These are phyloP conservation scores for Diarsia rubi DNA, from an alignment of 2,888 invertebrate species.

Conservation along the genomic window DNA sequence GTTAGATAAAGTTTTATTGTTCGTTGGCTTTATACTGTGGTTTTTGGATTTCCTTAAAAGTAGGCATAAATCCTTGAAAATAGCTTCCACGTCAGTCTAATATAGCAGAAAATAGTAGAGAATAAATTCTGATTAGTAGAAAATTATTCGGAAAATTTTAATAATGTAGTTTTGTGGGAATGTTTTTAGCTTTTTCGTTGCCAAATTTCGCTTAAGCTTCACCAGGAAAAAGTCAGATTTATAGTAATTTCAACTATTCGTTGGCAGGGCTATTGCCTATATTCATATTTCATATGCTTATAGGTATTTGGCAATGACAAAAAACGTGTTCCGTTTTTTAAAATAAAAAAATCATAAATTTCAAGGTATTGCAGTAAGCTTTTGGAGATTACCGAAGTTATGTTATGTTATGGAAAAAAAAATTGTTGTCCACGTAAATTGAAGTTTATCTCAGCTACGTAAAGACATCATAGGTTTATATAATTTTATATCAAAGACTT, in stretches of 20 bases:
- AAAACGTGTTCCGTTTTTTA: neutral
- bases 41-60: slow-evolving; percentile 29
- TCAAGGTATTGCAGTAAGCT: neutral
- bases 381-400: neutral
- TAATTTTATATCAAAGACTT: neutral
- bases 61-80: neutral
- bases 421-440: neutral
- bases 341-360: neutral
- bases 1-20: slow-evolving; percentile 63
- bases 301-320: neutral
- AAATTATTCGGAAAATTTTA: neutral
- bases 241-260: neutral
- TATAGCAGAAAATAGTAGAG: neutral
- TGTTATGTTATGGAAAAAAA: neutral
- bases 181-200: neutral
- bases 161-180: neutral
- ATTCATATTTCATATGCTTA: neutral
- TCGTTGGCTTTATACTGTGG: slow-evolving; percentile 25
- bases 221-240: neutral
- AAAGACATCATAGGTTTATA: neutral
- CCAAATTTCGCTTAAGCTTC: neutral
- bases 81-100: neutral
- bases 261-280: neutral
- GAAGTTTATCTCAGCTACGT: neutral
- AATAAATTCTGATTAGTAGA: neutral